These are phyloP conservation scores for Danionella cerebrum DNA, from an alignment of 2,113 vertebrate species.

Conservation along the genomic window DNA sequence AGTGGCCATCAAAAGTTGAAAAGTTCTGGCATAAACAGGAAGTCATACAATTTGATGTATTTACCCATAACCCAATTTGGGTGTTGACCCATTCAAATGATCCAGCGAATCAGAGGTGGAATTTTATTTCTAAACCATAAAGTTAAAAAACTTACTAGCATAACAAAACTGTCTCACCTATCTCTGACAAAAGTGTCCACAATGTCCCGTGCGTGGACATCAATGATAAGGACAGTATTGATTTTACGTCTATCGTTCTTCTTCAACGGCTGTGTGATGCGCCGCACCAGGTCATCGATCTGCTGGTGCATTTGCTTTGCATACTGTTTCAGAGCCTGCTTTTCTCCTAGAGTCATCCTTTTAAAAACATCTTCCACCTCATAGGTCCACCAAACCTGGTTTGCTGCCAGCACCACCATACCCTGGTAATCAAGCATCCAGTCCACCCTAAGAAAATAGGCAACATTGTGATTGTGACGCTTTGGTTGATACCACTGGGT, in stretches of 20 bases:
- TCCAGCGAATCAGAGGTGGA: no score
- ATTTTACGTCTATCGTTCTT: slow-evolving; percentile 86
- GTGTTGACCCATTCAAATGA: no score
- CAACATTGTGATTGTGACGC: no score
- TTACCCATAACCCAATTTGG: no score
- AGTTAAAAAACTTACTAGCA: no score
- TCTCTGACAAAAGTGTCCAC: slow-evolving; percentile 81
- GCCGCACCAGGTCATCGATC: slow-evolving; percentile 81
- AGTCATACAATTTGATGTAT: no score
- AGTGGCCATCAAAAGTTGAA: no score
- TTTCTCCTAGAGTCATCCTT: slow-evolving; percentile 74
- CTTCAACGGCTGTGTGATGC: slow-evolving; percentile 73
- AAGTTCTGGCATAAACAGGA: no score
- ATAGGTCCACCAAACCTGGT: slow-evolving; percentile 98
- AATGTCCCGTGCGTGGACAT: slow-evolving; percentile 92
- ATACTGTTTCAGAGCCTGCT: slow-evolving; percentile 78
- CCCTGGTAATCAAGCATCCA: slow-evolving; percentile 95
- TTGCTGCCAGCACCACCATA: slow-evolving; percentile 91
- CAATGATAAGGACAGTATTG: slow-evolving; percentile 92
- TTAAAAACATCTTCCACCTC: slow-evolving; percentile 87
- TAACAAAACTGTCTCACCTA: slow-evolving; percentile 67
- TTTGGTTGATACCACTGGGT: background rate
- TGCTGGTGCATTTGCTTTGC: slow-evolving; percentile 83
- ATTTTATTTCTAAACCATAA: no score
- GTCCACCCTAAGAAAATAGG: slow-evolving; percentile 72